These are phyloP conservation scores for Torymus aiolomorphi DNA, from an alignment of 2,888 invertebrate genomes.

Conservation along the genomic window DNA sequence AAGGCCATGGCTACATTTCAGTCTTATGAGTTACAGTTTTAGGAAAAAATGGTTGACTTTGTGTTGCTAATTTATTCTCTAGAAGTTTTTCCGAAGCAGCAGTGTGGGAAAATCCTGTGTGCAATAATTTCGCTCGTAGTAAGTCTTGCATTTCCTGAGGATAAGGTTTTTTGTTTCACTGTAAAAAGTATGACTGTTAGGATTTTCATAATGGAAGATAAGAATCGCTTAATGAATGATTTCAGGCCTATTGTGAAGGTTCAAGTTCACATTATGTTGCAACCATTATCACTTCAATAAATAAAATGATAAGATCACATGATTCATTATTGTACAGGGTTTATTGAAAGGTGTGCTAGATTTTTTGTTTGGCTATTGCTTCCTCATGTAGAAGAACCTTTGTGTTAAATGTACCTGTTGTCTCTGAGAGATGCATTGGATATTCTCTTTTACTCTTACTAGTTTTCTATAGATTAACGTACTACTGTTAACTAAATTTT, in stretches of 20 bases:
- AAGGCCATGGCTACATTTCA: no score
- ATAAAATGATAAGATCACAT: slow-evolving; percentile 2
- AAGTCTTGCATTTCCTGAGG: background rate
- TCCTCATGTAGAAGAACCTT: background rate
- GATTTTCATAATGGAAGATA: slow-evolving; percentile 27
- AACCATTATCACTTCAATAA: slow-evolving; percentile 14
- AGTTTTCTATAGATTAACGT: no score
- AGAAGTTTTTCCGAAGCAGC: no score
- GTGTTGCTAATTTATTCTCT: no score
- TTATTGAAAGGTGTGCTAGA: background rate
- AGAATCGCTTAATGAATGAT: slow-evolving; percentile 21
- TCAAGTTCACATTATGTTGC: background rate
- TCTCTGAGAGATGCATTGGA: no score
- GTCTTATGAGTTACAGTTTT: no score
- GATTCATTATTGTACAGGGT: background rate
- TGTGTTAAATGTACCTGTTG: no score
- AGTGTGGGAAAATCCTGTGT: no score
- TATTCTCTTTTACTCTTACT: no score
- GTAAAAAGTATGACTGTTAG: slow-evolving; percentile 3
- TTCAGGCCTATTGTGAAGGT: background rate
- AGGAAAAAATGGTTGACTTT: no score
- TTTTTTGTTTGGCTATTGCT: background rate
- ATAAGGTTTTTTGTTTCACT: background rate
- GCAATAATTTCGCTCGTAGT: no score
- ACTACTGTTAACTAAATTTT: no score